Evolutionary conservation across 2,888 invertebrate genomes (phyloP).

Genomic region (Pocota personata): DNA sequence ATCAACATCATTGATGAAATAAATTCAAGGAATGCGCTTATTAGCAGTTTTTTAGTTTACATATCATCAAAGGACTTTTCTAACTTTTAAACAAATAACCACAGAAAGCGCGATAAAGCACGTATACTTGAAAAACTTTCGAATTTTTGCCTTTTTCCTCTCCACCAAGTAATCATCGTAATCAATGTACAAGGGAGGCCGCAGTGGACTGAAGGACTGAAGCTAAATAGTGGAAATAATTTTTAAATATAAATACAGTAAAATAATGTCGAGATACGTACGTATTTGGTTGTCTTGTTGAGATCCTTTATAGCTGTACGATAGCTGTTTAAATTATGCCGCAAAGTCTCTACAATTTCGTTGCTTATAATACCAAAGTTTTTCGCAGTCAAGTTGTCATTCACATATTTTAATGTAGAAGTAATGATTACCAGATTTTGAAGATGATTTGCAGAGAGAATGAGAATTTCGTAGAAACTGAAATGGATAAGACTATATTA

Average conservation of each 20-base stretch:
- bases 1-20: background rate
- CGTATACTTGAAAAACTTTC: constrained; percentile 79
- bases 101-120: constrained; percentile 79
- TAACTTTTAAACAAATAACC: constrained; percentile 79
- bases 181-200: constrained; percentile 80
- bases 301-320: constrained; percentile 77
- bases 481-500: constrained; percentile 30
- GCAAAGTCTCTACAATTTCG: constrained; percentile 74
- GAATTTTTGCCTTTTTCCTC: constrained; percentile 77
- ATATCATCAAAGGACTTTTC: constrained; percentile 77
- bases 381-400: constrained; percentile 73
- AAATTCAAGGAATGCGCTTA: constrained; percentile 20
- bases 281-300: constrained; percentile 80
- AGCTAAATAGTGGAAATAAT: constrained; percentile 76
- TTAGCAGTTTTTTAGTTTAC: background rate
- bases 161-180: constrained; percentile 79
- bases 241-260: background rate
- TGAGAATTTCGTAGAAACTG: constrained; percentile 81
- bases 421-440: constrained; percentile 80
- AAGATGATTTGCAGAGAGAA: constrained; percentile 81
- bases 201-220: constrained; percentile 79
- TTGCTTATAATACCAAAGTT: constrained; percentile 76
- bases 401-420: constrained; percentile 78
- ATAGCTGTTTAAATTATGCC: constrained; percentile 77
- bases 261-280: constrained; percentile 68